A percentile compares a stretch with the other conserved stretches of the same genome.
Conservation (phyloP, 1,140 invertebrate species). For the Drosophila tani region DNA sequence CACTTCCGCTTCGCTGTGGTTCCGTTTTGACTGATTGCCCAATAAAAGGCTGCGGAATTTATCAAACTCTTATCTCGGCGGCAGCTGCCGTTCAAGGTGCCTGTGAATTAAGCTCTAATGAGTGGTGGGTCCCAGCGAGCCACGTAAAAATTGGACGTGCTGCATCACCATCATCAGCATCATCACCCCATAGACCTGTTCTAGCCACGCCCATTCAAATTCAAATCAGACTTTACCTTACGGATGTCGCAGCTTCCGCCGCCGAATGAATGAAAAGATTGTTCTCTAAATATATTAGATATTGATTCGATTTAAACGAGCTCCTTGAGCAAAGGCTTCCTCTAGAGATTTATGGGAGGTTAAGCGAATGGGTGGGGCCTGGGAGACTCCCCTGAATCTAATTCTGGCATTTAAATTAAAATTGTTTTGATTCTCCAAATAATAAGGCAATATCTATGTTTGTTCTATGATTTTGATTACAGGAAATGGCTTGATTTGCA, state of each 20-base stretch:
- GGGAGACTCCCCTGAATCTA: constrained; percentile 7
- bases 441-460: constrained; percentile 10
- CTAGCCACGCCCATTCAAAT: constrained; percentile 46
- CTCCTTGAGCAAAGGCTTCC: constrained; percentile 30
- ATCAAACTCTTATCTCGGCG: constrained; percentile 47
- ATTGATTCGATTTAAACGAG: constrained; percentile 10
- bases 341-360: constrained; percentile 8
- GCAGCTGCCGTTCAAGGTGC: constrained; percentile 63
- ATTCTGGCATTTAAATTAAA: constrained; percentile 2
- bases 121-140: constrained; percentile 1
- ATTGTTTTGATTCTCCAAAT: background rate
- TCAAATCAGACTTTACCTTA: constrained; percentile 25
- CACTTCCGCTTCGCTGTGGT: constrained; percentile 64
- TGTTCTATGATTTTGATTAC: constrained; percentile 8
- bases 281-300: background rate
- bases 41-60: constrained; percentile 67
- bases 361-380: constrained; percentile 4
- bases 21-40: constrained; percentile 73
- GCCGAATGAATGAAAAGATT: constrained; percentile 24
- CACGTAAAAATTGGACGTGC: constrained; percentile 59
- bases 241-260: constrained; percentile 32
- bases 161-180: constrained; percentile 34
- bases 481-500: constrained; percentile 28
- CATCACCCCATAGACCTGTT: constrained; percentile 47
- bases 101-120: constrained; percentile 47